Conservation (phyloP, 2,113 vertebrate species). For the Thomomys bottae region DNA sequence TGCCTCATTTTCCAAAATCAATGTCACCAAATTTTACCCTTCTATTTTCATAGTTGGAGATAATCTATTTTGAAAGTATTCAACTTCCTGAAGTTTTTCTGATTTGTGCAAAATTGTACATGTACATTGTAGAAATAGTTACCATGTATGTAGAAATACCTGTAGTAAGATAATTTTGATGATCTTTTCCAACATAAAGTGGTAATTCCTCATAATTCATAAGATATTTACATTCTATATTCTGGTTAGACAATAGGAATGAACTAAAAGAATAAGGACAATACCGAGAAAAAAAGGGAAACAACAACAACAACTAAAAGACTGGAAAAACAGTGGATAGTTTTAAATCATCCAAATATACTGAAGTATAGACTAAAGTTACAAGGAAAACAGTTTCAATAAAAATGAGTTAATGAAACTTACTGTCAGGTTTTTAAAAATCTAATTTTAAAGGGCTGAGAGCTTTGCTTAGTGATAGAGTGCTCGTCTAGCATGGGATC, state of each 20-base stretch:
- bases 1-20: too few species aligned
- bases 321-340: background rate
- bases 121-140: background rate
- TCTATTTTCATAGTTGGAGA: too few species aligned
- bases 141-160: background rate
- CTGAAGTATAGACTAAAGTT: background rate
- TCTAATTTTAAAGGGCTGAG: too few species aligned
- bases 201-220: background rate
- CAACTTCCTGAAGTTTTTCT: background rate
- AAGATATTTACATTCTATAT: slow-evolving; percentile 43
- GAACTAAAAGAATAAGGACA: background rate
- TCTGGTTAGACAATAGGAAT: slow-evolving; percentile 29
- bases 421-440: too few species aligned
- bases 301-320: too few species aligned
- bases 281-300: background rate
- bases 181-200: slow-evolving; percentile 41
- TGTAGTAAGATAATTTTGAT: slow-evolving; percentile 42
- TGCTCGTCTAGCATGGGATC: too few species aligned
- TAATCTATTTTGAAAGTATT: too few species aligned
- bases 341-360: background rate
- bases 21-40: too few species aligned
- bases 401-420: background rate
- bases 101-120: slow-evolving; percentile 4
- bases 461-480: too few species aligned
- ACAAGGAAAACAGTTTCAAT: background rate